Conservation (phyloP, 2,888 invertebrate genomes). For the Tridacna gigas region DNA sequence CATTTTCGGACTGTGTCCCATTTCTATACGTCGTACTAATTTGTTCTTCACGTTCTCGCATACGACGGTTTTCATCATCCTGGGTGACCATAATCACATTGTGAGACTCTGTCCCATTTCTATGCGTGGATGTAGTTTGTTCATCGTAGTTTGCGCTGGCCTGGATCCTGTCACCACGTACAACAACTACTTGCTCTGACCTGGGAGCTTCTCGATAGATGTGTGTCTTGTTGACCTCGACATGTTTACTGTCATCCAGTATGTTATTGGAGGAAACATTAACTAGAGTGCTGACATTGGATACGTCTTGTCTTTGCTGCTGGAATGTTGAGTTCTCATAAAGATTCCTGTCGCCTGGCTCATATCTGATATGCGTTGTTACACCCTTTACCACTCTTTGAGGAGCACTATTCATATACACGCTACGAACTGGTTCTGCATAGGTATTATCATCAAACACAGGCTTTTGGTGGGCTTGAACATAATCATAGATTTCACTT, state of each 20-base stretch:
- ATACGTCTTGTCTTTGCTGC: neutral
- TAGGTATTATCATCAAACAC: constrained; percentile 2
- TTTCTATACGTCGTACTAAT: neutral
- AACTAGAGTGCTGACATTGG: constrained; percentile 36
- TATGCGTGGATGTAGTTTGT: neutral
- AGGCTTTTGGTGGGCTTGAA: neutral
- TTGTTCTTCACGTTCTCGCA: neutral
- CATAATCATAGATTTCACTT: constrained; percentile 19
- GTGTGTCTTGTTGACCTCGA: neutral
- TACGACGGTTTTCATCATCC: neutral
- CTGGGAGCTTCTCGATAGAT: neutral
- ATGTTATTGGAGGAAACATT: constrained; percentile 32
- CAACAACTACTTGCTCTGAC: neutral
- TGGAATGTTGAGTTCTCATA: constrained; percentile 11
- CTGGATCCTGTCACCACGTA: neutral
- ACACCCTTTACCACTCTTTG: neutral
- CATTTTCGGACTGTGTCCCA: constrained; percentile 6
- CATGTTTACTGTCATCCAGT: constrained; percentile 11
- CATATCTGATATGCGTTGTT: neutral
- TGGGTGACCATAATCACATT: constrained; percentile 3
- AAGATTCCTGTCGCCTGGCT: neutral
- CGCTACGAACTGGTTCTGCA: constrained; percentile 10
- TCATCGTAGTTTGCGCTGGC: neutral
- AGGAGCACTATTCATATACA: neutral
- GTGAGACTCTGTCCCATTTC: neutral